A percentile compares a stretch with the other conserved stretches of the same genome.
phyloP scores from a whole-genome alignment of 1,140 invertebrate genomes.

The Sitobion miscanthi region DNA sequence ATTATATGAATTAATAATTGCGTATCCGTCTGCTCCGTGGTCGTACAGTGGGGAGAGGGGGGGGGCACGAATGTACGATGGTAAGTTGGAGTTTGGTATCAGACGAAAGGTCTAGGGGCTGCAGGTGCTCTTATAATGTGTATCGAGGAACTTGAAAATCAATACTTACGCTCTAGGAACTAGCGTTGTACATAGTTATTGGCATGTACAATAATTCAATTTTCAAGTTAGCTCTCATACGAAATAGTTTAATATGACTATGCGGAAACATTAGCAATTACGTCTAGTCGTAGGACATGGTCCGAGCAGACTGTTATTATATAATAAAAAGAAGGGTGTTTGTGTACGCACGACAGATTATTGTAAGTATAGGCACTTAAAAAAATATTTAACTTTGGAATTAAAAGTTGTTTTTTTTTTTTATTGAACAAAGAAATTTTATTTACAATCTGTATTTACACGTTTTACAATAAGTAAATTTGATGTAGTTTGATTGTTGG shows the following conservation, averaged over 20 bases:
- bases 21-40: background rate
- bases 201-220: background rate
- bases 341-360: too few species aligned
- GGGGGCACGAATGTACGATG: too few species aligned
- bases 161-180: background rate
- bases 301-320: background rate
- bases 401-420: too few species aligned
- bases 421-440: too few species aligned
- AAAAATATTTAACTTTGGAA: too few species aligned
- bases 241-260: background rate
- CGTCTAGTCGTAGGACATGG: background rate
- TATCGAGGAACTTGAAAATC: background rate
- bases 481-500: too few species aligned
- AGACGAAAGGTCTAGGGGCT: background rate
- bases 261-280: background rate
- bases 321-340: too few species aligned
- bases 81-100: background rate
- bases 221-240: background rate
- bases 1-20: background rate
- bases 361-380: too few species aligned
- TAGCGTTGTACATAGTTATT: background rate
- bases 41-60: background rate
- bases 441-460: too few species aligned
- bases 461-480: too few species aligned
- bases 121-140: background rate